Evolutionary conservation across 2,888 invertebrate genomes (phyloP).

Genomic region (Pammene fasciana): DNA sequence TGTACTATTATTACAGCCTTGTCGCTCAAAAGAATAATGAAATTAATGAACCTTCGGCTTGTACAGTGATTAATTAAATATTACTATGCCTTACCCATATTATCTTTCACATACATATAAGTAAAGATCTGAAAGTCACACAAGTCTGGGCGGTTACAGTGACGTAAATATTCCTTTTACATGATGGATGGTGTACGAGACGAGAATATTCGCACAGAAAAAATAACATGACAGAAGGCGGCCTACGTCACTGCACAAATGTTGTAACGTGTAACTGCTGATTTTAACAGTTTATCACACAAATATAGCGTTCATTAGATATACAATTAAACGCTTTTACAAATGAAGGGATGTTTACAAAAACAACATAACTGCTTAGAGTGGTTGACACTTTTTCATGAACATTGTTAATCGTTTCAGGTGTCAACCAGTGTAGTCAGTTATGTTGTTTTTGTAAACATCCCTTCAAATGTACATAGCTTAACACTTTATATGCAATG

Average conservation of each 20-base stretch:
- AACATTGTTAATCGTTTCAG: too few relatives aligned
- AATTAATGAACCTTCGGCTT: too few relatives aligned
- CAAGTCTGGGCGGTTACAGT: slow-evolving; percentile 16
- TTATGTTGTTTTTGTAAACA: too few relatives aligned
- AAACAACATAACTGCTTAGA: too few relatives aligned
- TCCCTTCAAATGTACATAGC: not conserved
- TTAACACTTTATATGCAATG: not conserved
- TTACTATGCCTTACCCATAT: not conserved
- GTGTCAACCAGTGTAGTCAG: too few relatives aligned
- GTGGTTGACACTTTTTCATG: too few relatives aligned
- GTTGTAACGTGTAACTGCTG: not conserved
- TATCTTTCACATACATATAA: not conserved
- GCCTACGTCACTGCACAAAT: not conserved
- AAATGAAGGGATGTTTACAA: too few relatives aligned
- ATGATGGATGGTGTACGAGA: slow-evolving; percentile 36
- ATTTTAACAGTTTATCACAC: not conserved
- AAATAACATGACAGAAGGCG: not conserved
- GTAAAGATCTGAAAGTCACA: slow-evolving; percentile 7
- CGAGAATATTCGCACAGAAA: slow-evolving; percentile 22
- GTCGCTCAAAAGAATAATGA: too few relatives aligned
- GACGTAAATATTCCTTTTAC: slow-evolving; percentile 26
- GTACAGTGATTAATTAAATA: too few relatives aligned
- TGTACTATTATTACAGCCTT: too few relatives aligned
- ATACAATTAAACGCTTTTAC: too few relatives aligned
- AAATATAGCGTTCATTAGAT: too few relatives aligned